Base-by-base conservation (phyloP, 2,113 vertebrate genomes). In the Quiscalus mexicanus region DNA sequence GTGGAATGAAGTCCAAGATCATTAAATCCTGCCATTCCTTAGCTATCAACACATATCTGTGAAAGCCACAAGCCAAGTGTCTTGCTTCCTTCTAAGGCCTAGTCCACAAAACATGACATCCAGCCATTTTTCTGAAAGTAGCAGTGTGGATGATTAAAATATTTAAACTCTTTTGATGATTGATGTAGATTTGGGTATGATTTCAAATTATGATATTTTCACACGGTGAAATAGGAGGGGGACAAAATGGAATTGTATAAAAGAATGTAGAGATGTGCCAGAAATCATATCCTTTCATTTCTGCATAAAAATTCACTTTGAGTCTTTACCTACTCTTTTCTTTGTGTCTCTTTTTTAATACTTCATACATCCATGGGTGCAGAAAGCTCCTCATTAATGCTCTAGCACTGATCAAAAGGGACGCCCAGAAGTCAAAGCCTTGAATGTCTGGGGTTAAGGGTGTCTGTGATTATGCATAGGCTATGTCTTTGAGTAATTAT, bases 11-110 rank as follows among this genome's bases (percentile, higher is more conserved):
- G 55, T 94, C 73, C 68, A 86, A 70, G 35, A 90, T 84, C 76
- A 35, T 90, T 90, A 89, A 95, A 93, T 95, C 73, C 76, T 92
- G 10, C 30, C 64, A 81, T 95, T 96, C 80, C 73, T 89, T 52
- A 81, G 47, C 86, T 93, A 87, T 92, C 83, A 90, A 23, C 73
- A 95, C 67, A 71, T 86, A 87, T 89, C 73, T 81, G 30, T 90
- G 73, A 86, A 90, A 93, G 60, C 47, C 75, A 65, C 52, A 80
- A 79, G 55, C 68, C 45, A 50, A 81, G 8, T 74, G 53, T 73
- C 82, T 79, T 94, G 47, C 90, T 95, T 93, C 71, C 67, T 95
- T 96, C 63, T 93, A 67, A 90, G 71, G 88, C 16, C 50, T 92
- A 33, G 64, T 88, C 56, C n/a, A 65, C 67, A 69, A 88, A 95